Evolutionary conservation across 1,140 invertebrate genomes (phyloP).

Genomic region (Cyclina sinensis): DNA sequence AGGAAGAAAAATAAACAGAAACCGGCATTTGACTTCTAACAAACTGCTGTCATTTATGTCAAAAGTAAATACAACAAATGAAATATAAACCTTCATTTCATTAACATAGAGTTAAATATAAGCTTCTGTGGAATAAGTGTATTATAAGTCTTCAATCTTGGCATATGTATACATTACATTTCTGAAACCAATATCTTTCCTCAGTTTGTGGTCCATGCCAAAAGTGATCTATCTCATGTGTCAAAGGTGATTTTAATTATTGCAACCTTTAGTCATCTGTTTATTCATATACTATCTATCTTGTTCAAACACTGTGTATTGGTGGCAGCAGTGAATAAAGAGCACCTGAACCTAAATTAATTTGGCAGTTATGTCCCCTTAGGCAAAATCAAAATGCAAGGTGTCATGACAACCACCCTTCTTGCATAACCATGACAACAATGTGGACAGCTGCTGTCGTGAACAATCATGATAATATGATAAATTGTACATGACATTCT

Average conservation of each 20-base stretch:
- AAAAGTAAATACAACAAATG: not conserved
- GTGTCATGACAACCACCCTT: slow-evolving; percentile 32
- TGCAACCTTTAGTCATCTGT: not conserved
- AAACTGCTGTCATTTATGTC: not conserved
- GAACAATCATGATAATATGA: slow-evolving; percentile 31
- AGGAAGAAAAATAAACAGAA: no score
- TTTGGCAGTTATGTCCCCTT: slow-evolving; percentile 18
- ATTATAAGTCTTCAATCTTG: no score
- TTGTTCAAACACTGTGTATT: not conserved
- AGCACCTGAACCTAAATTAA: slow-evolving; percentile 1
- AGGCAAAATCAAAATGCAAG: not conserved
- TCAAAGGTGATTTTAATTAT: slow-evolving; percentile 15
- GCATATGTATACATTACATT: no score
- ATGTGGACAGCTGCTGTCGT: not conserved
- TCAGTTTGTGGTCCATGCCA: not conserved
- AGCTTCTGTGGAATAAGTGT: no score
- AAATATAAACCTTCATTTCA: no score
- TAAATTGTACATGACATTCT: slow-evolving; percentile 40
- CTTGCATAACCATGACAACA: slow-evolving; percentile 30
- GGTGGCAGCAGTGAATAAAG: not conserved
- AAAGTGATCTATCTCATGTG: not conserved
- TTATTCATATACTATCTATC: not conserved
- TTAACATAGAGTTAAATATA: no score
- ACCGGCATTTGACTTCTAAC: not conserved
- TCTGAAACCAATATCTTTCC: not conserved